These are phyloP conservation scores for Stomatorhinus ivindoensis DNA, from an alignment of 2,113 vertebrate genomes.

Conservation along the genomic window DNA sequence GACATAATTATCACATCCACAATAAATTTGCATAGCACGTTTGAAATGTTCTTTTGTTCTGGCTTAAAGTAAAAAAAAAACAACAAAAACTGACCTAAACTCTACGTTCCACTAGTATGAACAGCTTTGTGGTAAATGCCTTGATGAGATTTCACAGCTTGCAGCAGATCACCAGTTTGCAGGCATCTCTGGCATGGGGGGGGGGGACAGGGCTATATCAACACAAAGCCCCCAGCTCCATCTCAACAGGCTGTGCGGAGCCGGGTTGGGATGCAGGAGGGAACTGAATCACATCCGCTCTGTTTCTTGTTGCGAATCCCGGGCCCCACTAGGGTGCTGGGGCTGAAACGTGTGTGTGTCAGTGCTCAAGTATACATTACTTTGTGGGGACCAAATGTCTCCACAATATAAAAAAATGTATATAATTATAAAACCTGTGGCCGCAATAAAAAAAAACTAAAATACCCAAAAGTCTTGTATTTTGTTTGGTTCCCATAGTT, in stretches of 20 bases:
- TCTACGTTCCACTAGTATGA: not conserved
- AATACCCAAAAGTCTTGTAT: not conserved
- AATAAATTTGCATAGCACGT: not conserved
- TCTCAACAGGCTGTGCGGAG: not conserved
- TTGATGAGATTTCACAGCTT: conserved; percentile 10
- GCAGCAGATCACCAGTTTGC: conserved; percentile 6
- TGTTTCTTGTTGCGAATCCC: not conserved
- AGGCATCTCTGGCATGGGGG: conserved; percentile 15
- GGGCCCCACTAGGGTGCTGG: not conserved
- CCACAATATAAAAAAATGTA: not conserved
- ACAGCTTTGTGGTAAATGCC: not conserved
- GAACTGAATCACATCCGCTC: not conserved
- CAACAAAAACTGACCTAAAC: not conserved
- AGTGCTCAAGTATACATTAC: not conserved
- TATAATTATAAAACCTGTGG: not conserved
- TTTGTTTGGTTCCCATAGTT: not conserved
- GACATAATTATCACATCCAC: conserved; percentile 2
- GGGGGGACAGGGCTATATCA: not conserved
- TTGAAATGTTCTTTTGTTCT: not conserved
- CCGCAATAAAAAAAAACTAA: not conserved
- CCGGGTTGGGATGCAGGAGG: not conserved
- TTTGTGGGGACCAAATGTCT: not conserved
- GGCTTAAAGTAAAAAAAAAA: not conserved
- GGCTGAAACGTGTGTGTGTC: not conserved
- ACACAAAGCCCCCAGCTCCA: conserved; percentile 11